These are phyloP conservation scores for Fopius arisanus DNA, from an alignment of 1,140 invertebrate genomes.

Conservation along the genomic window DNA sequence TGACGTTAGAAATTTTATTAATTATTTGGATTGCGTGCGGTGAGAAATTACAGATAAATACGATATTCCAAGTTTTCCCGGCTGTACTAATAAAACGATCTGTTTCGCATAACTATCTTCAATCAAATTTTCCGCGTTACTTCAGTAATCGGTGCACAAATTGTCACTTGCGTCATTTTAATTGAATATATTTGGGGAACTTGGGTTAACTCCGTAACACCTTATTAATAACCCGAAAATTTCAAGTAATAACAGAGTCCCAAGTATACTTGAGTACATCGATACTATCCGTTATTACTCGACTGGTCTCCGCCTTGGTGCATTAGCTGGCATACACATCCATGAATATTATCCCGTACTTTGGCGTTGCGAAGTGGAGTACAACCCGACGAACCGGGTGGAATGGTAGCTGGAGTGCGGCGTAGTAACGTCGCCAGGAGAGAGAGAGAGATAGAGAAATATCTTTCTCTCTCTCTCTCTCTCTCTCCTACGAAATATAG, in stretches of 20 bases:
- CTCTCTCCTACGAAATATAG: too few species aligned
- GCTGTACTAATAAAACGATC: too few species aligned
- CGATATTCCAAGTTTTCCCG: too few species aligned
- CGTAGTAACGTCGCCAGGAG: conserved; percentile 20
- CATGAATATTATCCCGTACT: conserved; percentile 61
- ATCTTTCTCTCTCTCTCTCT: too few species aligned
- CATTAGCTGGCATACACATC: conserved; percentile 60
- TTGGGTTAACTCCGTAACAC: too few species aligned
- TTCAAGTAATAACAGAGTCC: not conserved
- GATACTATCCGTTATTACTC: conserved; percentile 52
- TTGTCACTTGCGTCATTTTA: too few species aligned
- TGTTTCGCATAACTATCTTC: too few species aligned
- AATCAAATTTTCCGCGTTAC: too few species aligned
- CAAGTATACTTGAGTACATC: not conserved
- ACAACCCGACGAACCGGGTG: not conserved
- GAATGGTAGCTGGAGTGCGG: conserved; percentile 29
- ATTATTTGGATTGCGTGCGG: not conserved
- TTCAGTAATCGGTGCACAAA: too few species aligned
- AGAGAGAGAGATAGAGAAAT: conserved; percentile 6
- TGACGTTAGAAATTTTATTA: conserved; percentile 20
- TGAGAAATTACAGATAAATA: too few species aligned
- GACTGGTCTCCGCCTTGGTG: conserved; percentile 51
- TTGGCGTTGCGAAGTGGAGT: conserved; percentile 34
- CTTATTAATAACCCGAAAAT: not conserved
- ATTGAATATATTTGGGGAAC: too few species aligned